Base-by-base conservation (phyloP, 2,888 invertebrate genomes). In the Drosophila yooni region DNA sequence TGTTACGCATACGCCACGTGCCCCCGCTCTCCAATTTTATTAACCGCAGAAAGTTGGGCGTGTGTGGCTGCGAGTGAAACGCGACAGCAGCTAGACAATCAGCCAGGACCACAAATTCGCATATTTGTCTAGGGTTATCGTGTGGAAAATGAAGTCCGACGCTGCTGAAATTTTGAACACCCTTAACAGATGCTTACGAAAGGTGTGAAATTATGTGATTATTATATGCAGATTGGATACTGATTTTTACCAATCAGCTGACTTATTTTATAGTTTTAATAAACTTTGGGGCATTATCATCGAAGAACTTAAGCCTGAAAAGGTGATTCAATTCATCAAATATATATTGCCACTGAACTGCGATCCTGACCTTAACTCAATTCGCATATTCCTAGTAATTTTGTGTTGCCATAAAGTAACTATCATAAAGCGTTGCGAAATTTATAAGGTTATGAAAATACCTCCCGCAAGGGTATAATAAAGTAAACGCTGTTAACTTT, bases 31-130 rank as follows among this genome's bases (percentile, higher is more conserved):
- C 61, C 70, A 82, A 78, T 83, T 88, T 83, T 76, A 78, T 76
- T 85, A 88, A 74, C 85, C 83, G 58, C 86, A 72, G 58, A 82
- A 88, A 75, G 67, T 79, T 78, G 68, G 18, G 18, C 43, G 3
- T 51, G 18, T 21, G 62, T 61, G 64, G 59, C 64, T 43, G 40
- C 31, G n/a, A n/a, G 48, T 27, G 33, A 40, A 33, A 18, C 10
- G 36, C 38, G 13, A 43, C 65, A 38, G 15, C 59, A 46, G 34
- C 21, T 13, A 60, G 52, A 54, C 43, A 59, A 48, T 34, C 54
- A 53, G 36, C 65, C 56, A 58, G 51, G 48, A 29, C 54, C 58
- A 21, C 50, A 56, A 65, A 67, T 57, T 53, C 21, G 5, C 58
- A 8, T 51, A 62, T 81, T 81, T 77, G 60, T 62, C 75, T 66